A percentile compares a stretch with the other conserved stretches of the same genome.
Evolutionary conservation across 2,113 vertebrate species (phyloP).

Genomic region (Guaruba guarouba): DNA sequence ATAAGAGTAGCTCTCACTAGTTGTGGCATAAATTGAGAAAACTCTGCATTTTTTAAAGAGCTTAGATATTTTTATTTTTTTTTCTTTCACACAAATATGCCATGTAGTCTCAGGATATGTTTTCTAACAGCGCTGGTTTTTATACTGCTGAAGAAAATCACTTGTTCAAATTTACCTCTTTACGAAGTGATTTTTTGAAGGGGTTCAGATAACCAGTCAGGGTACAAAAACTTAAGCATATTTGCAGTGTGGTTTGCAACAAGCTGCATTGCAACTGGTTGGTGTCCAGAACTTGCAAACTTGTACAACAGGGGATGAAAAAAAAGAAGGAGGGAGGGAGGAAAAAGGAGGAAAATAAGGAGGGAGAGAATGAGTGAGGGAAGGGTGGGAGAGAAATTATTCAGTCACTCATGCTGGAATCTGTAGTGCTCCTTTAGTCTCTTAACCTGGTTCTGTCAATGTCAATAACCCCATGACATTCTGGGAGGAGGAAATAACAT

Average conservation of each 20-base stretch:
- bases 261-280: neutral
- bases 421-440: neutral
- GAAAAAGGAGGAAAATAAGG: rapidly evolving
- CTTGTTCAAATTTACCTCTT: neutral
- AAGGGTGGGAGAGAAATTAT: neutral
- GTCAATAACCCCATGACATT: neutral
- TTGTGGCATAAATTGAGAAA: neutral
- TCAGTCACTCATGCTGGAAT: neutral
- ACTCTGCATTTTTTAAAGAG: rapidly evolving
- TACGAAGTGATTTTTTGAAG: neutral
- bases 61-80: too few relatives aligned
- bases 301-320: rapidly evolving
- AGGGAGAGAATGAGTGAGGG: rapidly evolving
- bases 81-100: rapidly evolving
- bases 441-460: constrained; percentile 55
- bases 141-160: neutral
- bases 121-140: rapidly evolving
- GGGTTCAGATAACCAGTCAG: neutral
- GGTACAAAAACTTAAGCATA: rapidly evolving
- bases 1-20: rapidly evolving
- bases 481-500: neutral
- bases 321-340: rapidly evolving
- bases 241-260: neutral
- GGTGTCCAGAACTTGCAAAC: neutral
- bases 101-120: neutral